Conservation (phyloP, 2,888 invertebrate species). For the Drosophila percnosoma region DNA sequence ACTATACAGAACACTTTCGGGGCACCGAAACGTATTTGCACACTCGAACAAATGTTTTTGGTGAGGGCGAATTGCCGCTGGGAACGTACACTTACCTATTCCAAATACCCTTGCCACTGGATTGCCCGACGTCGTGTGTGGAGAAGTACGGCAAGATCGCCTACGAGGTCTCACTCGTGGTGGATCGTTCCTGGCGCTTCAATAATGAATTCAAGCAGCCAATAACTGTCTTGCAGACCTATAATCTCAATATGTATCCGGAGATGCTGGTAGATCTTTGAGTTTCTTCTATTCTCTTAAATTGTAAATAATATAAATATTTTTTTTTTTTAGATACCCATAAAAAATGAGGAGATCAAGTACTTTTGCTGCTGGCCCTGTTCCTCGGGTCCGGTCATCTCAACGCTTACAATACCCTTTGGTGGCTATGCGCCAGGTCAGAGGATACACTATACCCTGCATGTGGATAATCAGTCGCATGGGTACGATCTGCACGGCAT, state of each 20-base stretch:
- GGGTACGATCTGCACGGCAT: constrained; percentile 63
- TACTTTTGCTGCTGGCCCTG: constrained; percentile 75
- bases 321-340: constrained; percentile 41
- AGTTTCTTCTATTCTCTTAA: neutral
- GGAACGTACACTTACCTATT: constrained; percentile 89
- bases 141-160: constrained; percentile 90
- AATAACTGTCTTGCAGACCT: constrained; percentile 90
- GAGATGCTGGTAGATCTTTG: constrained; percentile 86
- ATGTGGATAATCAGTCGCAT: constrained; percentile 90
- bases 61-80: constrained; percentile 46
- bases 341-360: constrained; percentile 56
- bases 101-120: constrained; percentile 86
- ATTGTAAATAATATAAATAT: neutral
- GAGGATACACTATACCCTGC: constrained; percentile 87
- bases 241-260: constrained; percentile 91
- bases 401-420: constrained; percentile 86
- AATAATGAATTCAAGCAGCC: constrained; percentile 73
- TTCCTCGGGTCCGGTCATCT: constrained; percentile 58
- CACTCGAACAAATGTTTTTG: constrained; percentile 47
- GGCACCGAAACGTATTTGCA: constrained; percentile 58
- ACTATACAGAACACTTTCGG: constrained; percentile 46
- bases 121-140: constrained; percentile 91
- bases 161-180: constrained; percentile 90
- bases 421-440: constrained; percentile 91
- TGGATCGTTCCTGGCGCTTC: constrained; percentile 86